Conservation (phyloP, 2,113 vertebrate genomes). For the Uria aalge region DNA sequence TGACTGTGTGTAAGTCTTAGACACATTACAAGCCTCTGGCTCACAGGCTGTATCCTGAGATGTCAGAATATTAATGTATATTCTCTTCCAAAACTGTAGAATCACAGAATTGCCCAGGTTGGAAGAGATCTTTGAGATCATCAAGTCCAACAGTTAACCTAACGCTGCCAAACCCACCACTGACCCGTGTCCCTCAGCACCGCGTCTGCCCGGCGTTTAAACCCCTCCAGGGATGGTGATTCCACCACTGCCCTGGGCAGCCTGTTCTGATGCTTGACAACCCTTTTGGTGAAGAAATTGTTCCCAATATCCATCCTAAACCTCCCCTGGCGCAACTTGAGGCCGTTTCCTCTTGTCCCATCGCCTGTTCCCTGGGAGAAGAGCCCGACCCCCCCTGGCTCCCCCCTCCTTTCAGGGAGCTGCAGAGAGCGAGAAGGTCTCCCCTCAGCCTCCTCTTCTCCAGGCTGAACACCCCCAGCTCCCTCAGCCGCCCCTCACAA, state of each 20-base stretch:
- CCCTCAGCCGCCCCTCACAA: not conserved
- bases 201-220: not conserved
- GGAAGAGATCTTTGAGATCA: not conserved
- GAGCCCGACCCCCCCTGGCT: not conserved
- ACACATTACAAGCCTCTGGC: not conserved
- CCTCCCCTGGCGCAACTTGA: not conserved
- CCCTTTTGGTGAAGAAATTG: not conserved
- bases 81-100: not conserved
- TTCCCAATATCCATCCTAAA: not conserved
- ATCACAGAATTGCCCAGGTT: not conserved
- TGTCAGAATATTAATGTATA: not conserved
- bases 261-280: not conserved
- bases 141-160: not conserved
- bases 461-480: not conserved
- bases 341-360: not conserved
- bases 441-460: not conserved
- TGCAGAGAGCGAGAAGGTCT: not conserved
- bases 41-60: not conserved
- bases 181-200: not conserved
- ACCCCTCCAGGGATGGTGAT: not conserved
- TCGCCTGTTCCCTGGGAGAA: not conserved
- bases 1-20: not conserved
- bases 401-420: not conserved
- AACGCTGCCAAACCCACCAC: not conserved
- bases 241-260: not conserved